Evolutionary conservation across 2,797 vertebrate genomes (phyloP).

Genomic region (Tapirus indicus): DNA sequence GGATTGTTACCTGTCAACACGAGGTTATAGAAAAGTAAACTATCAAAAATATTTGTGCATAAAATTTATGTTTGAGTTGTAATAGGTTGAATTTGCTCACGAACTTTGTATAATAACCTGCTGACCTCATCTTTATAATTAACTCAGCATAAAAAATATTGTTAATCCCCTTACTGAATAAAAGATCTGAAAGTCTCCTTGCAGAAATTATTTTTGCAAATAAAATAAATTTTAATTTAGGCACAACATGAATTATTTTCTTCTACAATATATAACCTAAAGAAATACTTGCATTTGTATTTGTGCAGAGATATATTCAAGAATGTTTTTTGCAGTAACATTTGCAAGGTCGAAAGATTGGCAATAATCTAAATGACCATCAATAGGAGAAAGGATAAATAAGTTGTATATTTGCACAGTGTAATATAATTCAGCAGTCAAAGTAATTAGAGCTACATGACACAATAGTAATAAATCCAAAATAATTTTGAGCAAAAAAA

Average conservation of each 20-base stretch:
- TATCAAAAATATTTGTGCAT: constrained; percentile 13
- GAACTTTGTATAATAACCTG: background rate
- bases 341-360: background rate
- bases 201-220: constrained; percentile 1
- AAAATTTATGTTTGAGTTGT: background rate
- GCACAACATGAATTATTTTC: background rate
- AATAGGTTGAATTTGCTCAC: background rate
- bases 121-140: background rate
- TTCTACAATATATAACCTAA: background rate
- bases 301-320: background rate
- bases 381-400: background rate
- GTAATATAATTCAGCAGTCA: background rate
- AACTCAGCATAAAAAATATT: background rate
- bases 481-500: constrained; percentile 29
- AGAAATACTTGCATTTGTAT: constrained; percentile 2
- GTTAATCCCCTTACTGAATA: background rate
- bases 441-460: background rate
- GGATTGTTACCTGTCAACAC: background rate
- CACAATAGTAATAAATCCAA: background rate
- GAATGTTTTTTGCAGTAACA: background rate
- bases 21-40: constrained; percentile 1
- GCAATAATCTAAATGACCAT: background rate
- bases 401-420: background rate
- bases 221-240: background rate
- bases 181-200: background rate